Conservation (phyloP, 64 coral and sea anemone genomes). For the Dendrophyllia cribrosa region DNA sequence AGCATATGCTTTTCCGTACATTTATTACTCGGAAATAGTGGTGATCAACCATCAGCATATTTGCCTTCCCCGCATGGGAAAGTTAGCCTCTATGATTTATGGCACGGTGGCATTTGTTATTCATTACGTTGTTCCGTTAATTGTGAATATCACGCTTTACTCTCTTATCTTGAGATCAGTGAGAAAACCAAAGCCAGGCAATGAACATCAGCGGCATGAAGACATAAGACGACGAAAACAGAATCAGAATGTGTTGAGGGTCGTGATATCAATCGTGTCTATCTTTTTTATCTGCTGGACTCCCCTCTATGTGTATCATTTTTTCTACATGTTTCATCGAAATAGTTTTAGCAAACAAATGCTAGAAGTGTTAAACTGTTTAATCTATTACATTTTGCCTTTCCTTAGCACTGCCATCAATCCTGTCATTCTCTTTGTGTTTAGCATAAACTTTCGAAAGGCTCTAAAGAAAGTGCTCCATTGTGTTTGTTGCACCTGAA, state of each 20-base stretch:
- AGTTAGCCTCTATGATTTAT: too few species aligned
- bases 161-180: background rate
- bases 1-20: too few species aligned
- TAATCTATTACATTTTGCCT: background rate
- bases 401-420: background rate
- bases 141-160: background rate
- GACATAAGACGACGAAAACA: background rate
- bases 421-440: background rate
- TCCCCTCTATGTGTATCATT: background rate
- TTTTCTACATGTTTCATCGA: background rate
- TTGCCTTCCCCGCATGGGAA: too few species aligned
- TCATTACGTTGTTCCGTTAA: background rate
- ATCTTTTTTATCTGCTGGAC: constrained; percentile 2
- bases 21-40: too few species aligned
- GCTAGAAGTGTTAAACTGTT: background rate
- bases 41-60: too few species aligned
- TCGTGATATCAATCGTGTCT: background rate
- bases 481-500: too few species aligned
- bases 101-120: background rate
- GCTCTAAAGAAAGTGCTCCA: too few species aligned
- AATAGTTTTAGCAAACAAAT: background rate
- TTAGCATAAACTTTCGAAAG: background rate
- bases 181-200: background rate
- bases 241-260: background rate
- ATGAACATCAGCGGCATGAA: too few species aligned